Base-by-base conservation (phyloP, 2,797 vertebrate species). In the Sciurus vulgaris region DNA sequence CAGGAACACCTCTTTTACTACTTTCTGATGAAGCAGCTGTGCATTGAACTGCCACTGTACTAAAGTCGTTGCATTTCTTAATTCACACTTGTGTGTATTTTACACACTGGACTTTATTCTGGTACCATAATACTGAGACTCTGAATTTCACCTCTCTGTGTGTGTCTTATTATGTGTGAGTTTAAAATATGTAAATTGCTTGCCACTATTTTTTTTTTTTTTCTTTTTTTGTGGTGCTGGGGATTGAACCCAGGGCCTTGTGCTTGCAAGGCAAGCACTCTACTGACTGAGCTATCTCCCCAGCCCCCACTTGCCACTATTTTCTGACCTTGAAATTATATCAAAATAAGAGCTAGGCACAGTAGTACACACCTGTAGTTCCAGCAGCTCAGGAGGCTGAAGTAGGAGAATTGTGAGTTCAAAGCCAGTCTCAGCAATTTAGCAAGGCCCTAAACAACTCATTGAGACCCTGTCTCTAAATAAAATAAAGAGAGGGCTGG, bases 31-130 rank as follows among this genome's bases (percentile, higher is more conserved):
- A 96, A 97, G 94, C 67, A 92, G 93, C 85, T 87, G 79, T 47
- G 93, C 83, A 89, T 33, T 70, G 86, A 97, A 93, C 28, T 81
- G 8, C 78, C 94, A 8, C 94, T 91, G 20, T 51, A 14, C 41
- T 95, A 96, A 81, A 94, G 61, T 74, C 51, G 96, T 59, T 49
- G 54, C 91, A 30, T 95, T 90, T 97, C 88, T 72, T 89, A 84
- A 81, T 93, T 88, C 61, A 85, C 67, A 51, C 0, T 69, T 74
- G 54, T 95, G 87, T 97, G 94, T 56, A 56, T 97, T 94, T 61
- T 95, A 87, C 95, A 51, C 18, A 86, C n/a, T 85, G 84, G 70
- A 78, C 69, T 89, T 30, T 74, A 17, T 96, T 85, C 78, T 15
- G 20, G 47, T 83, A 73, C 9, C 24, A n/a, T 67, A 89, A 81